These are phyloP conservation scores for Synanthedon myopaeformis DNA, from an alignment of 2,888 invertebrate genomes.

Conservation along the genomic window DNA sequence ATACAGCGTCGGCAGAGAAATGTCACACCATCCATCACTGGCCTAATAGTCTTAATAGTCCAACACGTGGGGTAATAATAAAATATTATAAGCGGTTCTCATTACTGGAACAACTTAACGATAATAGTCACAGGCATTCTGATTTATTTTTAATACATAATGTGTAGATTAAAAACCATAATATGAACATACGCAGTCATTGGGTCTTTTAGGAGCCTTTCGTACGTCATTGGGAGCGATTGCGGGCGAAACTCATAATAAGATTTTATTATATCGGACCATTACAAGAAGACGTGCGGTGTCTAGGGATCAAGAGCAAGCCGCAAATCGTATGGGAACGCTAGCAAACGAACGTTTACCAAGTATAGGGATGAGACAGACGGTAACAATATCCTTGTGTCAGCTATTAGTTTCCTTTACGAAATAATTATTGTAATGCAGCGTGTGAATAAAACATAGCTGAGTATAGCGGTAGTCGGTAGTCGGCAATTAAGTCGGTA, in stretches of 20 bases:
- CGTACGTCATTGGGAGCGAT: slow-evolving; percentile 47
- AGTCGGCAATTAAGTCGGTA: no score
- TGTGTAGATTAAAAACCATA: not conserved
- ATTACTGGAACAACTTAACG: slow-evolving; percentile 4
- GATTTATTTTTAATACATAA: not conserved
- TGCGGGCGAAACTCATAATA: slow-evolving; percentile 46
- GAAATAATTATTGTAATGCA: slow-evolving; percentile 1
- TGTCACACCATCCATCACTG: slow-evolving; percentile 44
- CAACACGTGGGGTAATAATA: slow-evolving; percentile 12
- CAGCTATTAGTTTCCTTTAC: no score
- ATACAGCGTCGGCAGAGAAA: slow-evolving; percentile 31
- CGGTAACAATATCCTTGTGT: not conserved
- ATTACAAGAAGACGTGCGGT: slow-evolving; percentile 55
- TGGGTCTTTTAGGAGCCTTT: slow-evolving; percentile 37
- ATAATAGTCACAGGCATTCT: not conserved
- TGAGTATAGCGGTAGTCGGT: no score
- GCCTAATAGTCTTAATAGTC: slow-evolving; percentile 34
- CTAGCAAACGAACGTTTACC: slow-evolving; percentile 2
- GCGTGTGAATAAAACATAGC: no score
- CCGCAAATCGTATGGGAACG: slow-evolving; percentile 43
- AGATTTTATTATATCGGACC: slow-evolving; percentile 57
- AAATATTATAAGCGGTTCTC: slow-evolving; percentile 8
- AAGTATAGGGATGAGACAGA: no score
- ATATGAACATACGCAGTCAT: slow-evolving; percentile 3
- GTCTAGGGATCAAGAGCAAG: slow-evolving; percentile 45